These are phyloP conservation scores for Microctonus hyperodae DNA, from an alignment of 2,888 invertebrate species.

Conservation along the genomic window DNA sequence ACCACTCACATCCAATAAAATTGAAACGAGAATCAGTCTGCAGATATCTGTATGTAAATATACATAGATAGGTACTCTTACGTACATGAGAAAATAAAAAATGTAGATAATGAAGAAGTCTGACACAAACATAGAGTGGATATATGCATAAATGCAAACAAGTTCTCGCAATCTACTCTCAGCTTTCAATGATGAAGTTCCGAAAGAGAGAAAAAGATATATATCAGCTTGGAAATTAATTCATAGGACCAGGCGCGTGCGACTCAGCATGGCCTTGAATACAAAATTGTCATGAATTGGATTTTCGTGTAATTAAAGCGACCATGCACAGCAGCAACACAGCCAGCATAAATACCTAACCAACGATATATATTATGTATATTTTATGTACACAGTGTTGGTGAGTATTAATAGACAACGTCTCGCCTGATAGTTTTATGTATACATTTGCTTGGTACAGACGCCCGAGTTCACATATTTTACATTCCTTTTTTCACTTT, in stretches of 20 bases:
- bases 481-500: conserved; percentile 14
- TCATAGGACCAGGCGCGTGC: conserved; percentile 30
- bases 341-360: conserved; percentile 16
- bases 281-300: conserved; percentile 38
- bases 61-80: too few species aligned
- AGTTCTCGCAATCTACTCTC: conserved; percentile 15
- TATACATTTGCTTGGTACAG: conserved; percentile 13
- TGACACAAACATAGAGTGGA: conserved; percentile 1
- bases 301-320: conserved; percentile 40
- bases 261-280: conserved; percentile 37
- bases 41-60: too few species aligned
- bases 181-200: conserved; percentile 8
- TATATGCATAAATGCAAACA: conserved; percentile 19
- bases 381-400: background rate
- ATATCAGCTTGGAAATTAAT: conserved; percentile 36
- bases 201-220: too few species aligned
- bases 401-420: conserved; percentile 34
- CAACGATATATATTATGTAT: conserved; percentile 16
- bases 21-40: too few species aligned
- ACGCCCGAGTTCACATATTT: conserved; percentile 25
- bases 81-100: too few species aligned
- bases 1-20: background rate
- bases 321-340: conserved; percentile 26
- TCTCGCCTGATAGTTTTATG: conserved; percentile 19
- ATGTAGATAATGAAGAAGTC: conserved; percentile 4